These are phyloP conservation scores for Cataglyphis livida DNA, from an alignment of 2,888 invertebrate species.

Conservation along the genomic window DNA sequence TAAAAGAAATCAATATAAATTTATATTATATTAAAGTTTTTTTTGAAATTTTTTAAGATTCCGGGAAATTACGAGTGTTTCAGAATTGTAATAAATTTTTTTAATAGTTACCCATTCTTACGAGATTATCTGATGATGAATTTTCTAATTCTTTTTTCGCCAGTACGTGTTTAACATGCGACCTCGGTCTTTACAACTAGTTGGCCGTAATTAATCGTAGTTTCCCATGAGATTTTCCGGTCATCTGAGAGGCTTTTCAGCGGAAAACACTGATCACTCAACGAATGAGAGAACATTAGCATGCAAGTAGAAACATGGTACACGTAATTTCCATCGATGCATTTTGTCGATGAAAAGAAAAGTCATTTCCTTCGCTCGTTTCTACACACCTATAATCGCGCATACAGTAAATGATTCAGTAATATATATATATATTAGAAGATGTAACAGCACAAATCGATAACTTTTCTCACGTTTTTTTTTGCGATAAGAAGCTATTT, in stretches of 20 bases:
- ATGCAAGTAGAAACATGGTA: not conserved
- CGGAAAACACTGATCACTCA: conserved; percentile 11
- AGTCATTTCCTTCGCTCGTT: not conserved
- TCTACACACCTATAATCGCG: not conserved
- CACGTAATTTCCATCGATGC: conserved; percentile 18
- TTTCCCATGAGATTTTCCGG: conserved; percentile 20
- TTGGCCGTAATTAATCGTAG: not conserved
- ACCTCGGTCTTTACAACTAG: not conserved
- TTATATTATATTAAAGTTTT: not conserved
- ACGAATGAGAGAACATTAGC: not conserved
- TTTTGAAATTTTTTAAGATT: not conserved
- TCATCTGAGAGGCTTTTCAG: not conserved
- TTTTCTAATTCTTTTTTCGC: not conserved
- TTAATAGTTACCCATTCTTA: not conserved
- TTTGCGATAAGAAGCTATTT: not conserved
- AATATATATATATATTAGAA: not conserved
- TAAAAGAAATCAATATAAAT: not conserved
- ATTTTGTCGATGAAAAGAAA: not conserved
- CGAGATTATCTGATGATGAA: not conserved
- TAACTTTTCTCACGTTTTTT: not conserved
- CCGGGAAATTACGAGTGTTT: not conserved
- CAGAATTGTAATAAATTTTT: not conserved
- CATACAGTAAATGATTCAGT: not conserved
- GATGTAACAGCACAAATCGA: not conserved
- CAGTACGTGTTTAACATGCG: not conserved